These are phyloP conservation scores for Podarcis siculus DNA, from an alignment of 2,797 vertebrate species.

Conservation along the genomic window DNA sequence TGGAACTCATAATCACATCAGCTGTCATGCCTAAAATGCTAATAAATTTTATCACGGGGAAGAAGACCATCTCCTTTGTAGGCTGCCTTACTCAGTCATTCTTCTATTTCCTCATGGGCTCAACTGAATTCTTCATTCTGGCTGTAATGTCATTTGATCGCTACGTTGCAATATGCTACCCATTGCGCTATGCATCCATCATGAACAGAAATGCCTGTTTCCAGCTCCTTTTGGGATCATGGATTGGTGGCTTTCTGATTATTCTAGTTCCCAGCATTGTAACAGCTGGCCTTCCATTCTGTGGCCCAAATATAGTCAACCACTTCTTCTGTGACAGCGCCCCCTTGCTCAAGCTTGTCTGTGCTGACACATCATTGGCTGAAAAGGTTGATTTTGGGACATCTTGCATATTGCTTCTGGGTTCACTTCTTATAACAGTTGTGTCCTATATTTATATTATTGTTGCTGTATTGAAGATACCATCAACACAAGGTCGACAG, in stretches of 20 bases:
- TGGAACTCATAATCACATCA: conserved; percentile 67
- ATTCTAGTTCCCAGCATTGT: conserved; percentile 18
- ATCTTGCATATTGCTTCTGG: conserved; percentile 42
- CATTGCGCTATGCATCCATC: conserved; percentile 40
- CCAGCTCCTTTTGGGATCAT: conserved; percentile 35
- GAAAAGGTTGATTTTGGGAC: conserved; percentile 41
- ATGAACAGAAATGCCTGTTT: conserved; percentile 25
- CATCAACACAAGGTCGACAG: conserved; percentile 52
- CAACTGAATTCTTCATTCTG: conserved; percentile 52
- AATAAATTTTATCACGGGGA: conserved; percentile 47
- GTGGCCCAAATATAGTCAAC: conserved; percentile 20
- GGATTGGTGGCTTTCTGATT: conserved; percentile 37
- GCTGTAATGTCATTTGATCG: conserved; percentile 27
- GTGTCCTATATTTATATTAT: conserved; percentile 39
- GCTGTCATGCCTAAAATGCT: conserved; percentile 65
- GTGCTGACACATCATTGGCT: conserved; percentile 25
- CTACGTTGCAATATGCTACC: conserved; percentile 20
- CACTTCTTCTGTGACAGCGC: conserved; percentile 50
- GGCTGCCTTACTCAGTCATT: conserved; percentile 42
- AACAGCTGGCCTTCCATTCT: conserved; percentile 25
- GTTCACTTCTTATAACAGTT: conserved; percentile 37
- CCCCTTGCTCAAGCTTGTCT: conserved; percentile 43
- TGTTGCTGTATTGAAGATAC: conserved; percentile 27
- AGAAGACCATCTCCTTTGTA: conserved; percentile 51
- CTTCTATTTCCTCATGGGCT: conserved; percentile 52